Percentiles rank a stretch among this genome's conserved stretches.
These are phyloP conservation scores for Caenorhabditis elegans DNA, from an alignment of 1,140 invertebrate species.

Conservation along the genomic window DNA sequence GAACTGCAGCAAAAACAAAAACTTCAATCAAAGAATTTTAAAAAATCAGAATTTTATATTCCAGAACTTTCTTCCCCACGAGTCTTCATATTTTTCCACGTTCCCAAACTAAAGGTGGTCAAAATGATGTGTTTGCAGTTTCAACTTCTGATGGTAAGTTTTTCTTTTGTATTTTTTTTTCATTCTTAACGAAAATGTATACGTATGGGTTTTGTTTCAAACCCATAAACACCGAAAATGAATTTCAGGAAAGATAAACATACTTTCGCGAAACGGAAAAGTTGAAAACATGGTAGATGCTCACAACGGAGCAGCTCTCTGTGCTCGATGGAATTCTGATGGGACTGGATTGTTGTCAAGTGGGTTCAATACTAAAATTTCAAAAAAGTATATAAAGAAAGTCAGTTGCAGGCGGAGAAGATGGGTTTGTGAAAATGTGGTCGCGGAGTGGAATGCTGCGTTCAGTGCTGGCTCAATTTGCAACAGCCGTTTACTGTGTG, in stretches of 20 bases:
- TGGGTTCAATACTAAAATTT: constrained; percentile 57
- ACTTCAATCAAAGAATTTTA: too few relatives aligned
- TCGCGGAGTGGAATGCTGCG: constrained; percentile 90
- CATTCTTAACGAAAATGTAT: too few relatives aligned
- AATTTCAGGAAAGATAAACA: constrained; percentile 80
- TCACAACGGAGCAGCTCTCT: constrained; percentile 83
- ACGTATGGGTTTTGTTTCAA: too few relatives aligned
- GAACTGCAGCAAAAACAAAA: too few relatives aligned
- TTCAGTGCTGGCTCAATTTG: constrained; percentile 82
- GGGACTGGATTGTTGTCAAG: constrained; percentile 85
- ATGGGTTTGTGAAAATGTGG: constrained; percentile 94
- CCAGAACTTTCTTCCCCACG: constrained; percentile 80
- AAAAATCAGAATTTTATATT: background rate
- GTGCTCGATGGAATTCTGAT: constrained; percentile 82
- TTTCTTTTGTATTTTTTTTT: background rate
- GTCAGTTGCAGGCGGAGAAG: constrained; percentile 88
- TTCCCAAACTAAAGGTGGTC: constrained; percentile 73
- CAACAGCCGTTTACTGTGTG: constrained; percentile 75
- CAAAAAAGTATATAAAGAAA: background rate
- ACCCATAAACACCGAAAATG: too few relatives aligned
- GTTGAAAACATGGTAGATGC: constrained; percentile 89
- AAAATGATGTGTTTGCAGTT: constrained; percentile 80
- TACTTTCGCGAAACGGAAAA: constrained; percentile 82
- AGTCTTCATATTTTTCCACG: constrained; percentile 81
- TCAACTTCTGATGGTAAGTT: constrained; percentile 80